phyloP scores from a whole-genome alignment of 2,888 invertebrate genomes.

The Cremastobaeus sp. region DNA sequence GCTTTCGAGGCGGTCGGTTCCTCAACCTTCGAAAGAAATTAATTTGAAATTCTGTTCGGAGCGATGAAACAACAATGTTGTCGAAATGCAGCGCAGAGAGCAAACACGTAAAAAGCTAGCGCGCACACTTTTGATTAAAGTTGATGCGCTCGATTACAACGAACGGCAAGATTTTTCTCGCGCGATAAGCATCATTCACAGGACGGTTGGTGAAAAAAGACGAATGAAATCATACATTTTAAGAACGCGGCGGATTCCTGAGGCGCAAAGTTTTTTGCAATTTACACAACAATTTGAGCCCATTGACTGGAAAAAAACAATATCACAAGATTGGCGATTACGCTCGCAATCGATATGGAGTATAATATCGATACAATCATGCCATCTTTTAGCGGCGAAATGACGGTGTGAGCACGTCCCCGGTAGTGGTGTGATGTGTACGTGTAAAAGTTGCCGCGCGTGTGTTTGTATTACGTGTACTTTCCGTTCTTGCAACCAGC shows the following conservation, averaged over 20 bases:
- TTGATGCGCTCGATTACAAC: too few species aligned
- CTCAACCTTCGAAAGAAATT: too few species aligned
- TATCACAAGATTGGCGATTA: conserved; percentile 46
- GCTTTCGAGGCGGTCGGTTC: too few species aligned
- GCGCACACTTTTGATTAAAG: too few species aligned
- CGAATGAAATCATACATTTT: background rate
- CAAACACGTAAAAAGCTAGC: background rate
- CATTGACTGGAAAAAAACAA: conserved; percentile 23
- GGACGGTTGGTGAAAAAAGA: background rate
- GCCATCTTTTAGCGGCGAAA: conserved; percentile 47
- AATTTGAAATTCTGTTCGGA: too few species aligned
- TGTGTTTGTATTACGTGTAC: conserved; percentile 56
- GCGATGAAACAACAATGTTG: too few species aligned
- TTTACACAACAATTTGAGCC: conserved; percentile 27
- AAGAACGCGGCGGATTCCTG: conserved; percentile 17
- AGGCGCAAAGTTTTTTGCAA: conserved; percentile 24
- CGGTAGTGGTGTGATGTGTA: conserved; percentile 52
- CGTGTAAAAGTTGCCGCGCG: conserved; percentile 49
- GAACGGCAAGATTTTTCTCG: too few species aligned
- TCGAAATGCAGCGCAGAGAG: background rate
- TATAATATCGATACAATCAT: conserved; percentile 56
- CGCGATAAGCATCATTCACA: too few species aligned
- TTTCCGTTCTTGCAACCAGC: conserved; percentile 24
- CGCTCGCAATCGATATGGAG: conserved; percentile 45
- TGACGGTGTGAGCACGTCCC: conserved; percentile 42